Base-by-base conservation (phyloP, 1,140 invertebrate genomes). In the Zaprionus ornatus region DNA sequence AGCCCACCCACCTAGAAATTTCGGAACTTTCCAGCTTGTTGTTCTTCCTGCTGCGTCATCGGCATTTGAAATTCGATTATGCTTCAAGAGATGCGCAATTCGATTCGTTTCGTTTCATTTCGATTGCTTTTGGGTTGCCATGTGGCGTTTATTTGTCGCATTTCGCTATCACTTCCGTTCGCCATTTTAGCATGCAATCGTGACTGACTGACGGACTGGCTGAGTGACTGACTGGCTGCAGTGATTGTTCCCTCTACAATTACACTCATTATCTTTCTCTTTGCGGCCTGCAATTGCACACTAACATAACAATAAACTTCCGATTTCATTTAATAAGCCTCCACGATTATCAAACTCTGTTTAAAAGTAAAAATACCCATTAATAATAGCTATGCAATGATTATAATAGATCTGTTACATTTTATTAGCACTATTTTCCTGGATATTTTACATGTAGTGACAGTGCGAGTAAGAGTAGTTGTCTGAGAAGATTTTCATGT, bases 151-250 rank as follows among this genome's bases (percentile, higher is more conserved):
- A 67, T 66, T 40, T 61, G 48, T 35, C 57, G 29, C 59, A 81
- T 74, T 79, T 77, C 71, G 69, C 78, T 81, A 81, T 85, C 70
- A 85, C 74, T 81, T 85, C 82, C 82, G 82, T 65, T 85, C 69
- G 82, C 66, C 82, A 73, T 61, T 68, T 74, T 78, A 65, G 85
- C 81, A 82, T 82, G 79, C 73, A 83, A 83, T 67, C 64, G 61
- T 52, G 50, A 42, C 42, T 75, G 50, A 45, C 40, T 45, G n/a
- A 17, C n/a, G 7, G 40, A 17, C 6, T 45, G 40, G 7, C 3
- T 45, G 40, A 45, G 45, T 52, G 48, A 27, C 25, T 75, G 56
- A 12, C 7, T 52, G 15, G n/a, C 42, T 50, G 45, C 40, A 35
- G 48, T 55, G 50, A 55, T 66, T 66, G 64, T 75, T 61, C 50